Evolutionary conservation across 2,113 vertebrate species (phyloP), one percentile per base, ranked within the genome.

Genomic region (Carollia perspicillata): DNA sequence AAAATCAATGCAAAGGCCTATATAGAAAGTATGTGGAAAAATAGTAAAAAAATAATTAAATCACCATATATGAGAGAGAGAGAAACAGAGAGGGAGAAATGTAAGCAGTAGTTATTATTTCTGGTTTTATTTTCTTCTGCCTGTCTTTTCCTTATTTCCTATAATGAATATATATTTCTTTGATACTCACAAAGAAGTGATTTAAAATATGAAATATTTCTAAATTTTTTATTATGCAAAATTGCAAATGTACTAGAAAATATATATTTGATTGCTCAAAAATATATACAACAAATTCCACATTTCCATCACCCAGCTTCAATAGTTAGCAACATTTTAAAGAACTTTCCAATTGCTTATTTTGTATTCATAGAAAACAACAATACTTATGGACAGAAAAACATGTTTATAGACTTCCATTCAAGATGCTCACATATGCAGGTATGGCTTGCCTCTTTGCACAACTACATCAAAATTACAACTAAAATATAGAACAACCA

Each of bases 51-150:
- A 93, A 63, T 18, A 74, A 80, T 51, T 42, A 84, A 69, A 35
- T 71, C 42, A 65, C n/a, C 26, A 65, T 20, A 28, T 12, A 23
- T 14, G 23, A 66, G 40, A 60, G 35, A 65, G 8, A 53, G 14
- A 40, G 37, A 53, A 33, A 30, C n/a, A 2, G 40, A 65, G 35
- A 42, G 3, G 12, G 49, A 69, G 26, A 90, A 47, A 80, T 16
- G 28, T 58, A 69, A 44, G n/a, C 47, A 72, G 53, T 33, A 65
- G 60, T 58, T 80, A 74, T 55, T 85, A 89, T 58, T 92, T 58
- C 42, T 20, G 3, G 18, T 96, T 90, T 96, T 63, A 40, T 83
- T 90, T 91, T 92, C 71, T 96, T 93, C 35, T 89, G 4, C 13
- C 84, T 89, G 33, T 20, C 33, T 83, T 66, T 47, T 28, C 6